Percentiles rank a stretch among this genome's conserved stretches.
Conservation (phyloP, 2,113 vertebrate genomes). For the Nanorana parkeri region DNA sequence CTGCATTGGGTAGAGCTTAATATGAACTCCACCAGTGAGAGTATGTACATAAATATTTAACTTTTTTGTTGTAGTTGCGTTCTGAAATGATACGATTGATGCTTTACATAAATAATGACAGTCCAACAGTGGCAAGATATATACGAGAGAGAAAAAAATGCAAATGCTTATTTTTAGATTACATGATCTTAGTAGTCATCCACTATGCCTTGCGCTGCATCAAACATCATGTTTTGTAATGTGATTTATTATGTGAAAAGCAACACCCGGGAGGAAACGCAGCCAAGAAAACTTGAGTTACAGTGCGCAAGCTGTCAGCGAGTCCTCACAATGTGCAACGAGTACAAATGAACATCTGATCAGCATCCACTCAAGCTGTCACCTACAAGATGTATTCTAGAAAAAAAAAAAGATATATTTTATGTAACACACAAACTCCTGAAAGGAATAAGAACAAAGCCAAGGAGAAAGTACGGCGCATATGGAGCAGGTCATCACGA, state of each 20-base stretch:
- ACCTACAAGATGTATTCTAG: neutral
- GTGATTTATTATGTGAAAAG: neutral
- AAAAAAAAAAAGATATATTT: neutral
- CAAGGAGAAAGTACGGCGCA: neutral
- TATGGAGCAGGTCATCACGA: conserved; percentile 8
- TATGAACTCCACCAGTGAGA: too few relatives aligned
- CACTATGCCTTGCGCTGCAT: neutral
- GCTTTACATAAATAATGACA: too few relatives aligned
- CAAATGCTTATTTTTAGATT: too few relatives aligned
- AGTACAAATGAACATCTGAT: neutral
- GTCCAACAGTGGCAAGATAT: too few relatives aligned
- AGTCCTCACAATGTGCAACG: neutral
- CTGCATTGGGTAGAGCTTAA: too few relatives aligned
- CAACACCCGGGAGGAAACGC: neutral
- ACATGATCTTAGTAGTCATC: neutral
- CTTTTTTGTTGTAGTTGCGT: too few relatives aligned
- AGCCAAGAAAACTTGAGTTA: conserved; percentile 1
- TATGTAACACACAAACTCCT: neutral
- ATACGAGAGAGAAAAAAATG: too few relatives aligned
- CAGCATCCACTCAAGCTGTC: neutral
- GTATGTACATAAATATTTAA: too few relatives aligned
- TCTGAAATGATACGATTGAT: too few relatives aligned
- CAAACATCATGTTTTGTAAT: neutral
- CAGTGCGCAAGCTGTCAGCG: neutral
- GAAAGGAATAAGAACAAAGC: neutral